Evolutionary conservation across 2,113 vertebrate species (phyloP).

Genomic region (Falcunculus frontatus): DNA sequence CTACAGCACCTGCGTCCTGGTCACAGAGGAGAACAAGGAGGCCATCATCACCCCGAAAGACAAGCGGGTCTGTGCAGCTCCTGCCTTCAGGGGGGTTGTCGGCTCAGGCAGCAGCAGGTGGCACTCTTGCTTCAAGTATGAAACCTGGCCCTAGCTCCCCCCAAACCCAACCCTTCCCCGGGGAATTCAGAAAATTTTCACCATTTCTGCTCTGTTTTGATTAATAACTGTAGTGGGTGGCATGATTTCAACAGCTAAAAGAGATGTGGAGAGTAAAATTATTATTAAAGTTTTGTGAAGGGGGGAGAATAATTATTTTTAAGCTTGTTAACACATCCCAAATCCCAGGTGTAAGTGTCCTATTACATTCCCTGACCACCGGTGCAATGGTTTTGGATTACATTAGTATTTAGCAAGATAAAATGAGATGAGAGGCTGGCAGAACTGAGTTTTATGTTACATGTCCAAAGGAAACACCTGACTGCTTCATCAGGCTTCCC

Average conservation of each 20-base stretch:
- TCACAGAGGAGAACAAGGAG: slow-evolving; percentile 91
- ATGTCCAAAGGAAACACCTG: not conserved
- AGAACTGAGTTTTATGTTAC: not conserved
- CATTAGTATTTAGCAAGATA: not conserved
- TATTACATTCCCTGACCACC: not conserved
- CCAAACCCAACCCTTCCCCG: not conserved
- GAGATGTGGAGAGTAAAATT: not conserved
- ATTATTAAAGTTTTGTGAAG: not conserved
- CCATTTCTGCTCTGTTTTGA: not conserved
- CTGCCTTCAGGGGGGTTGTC: not conserved
- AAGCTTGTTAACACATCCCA: not conserved
- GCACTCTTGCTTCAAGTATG: not conserved
- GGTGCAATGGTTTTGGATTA: not conserved
- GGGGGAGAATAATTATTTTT: not conserved
- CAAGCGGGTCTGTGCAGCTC: slow-evolving; percentile 74
- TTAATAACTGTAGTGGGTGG: not conserved
- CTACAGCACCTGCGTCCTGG: slow-evolving; percentile 87
- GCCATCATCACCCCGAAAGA: slow-evolving; percentile 83
- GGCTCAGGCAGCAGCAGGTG: not conserved
- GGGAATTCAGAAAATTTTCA: not conserved
- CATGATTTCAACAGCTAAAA: not conserved
- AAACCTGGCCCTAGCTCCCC: not conserved
- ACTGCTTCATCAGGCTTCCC: not conserved
- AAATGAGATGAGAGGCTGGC: not conserved
- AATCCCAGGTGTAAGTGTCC: not conserved